A percentile compares a stretch with the other conserved stretches of the same genome.
phyloP scores from a whole-genome alignment of 1,140 invertebrate species.

The Drosophila tropicalis region DNA sequence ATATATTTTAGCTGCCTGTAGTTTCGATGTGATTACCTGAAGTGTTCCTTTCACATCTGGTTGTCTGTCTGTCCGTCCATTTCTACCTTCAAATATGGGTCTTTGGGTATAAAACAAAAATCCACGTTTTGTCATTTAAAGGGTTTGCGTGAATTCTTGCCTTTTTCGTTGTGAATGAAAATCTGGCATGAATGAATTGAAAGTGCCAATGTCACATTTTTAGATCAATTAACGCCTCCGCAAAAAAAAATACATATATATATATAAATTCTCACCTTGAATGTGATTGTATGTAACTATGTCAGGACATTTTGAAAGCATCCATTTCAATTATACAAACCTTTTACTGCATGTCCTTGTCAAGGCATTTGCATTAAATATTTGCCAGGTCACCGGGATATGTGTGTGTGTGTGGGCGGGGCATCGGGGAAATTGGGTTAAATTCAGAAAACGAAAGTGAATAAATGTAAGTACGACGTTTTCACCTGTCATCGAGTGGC shows the following conservation, averaged over 20 bases:
- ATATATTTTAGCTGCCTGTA: slow-evolving; percentile 15
- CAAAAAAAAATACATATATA: slow-evolving; percentile 32
- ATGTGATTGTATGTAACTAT: slow-evolving; percentile 13
- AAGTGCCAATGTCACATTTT: slow-evolving; percentile 9
- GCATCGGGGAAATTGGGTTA: slow-evolving; percentile 20
- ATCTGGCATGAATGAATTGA: slow-evolving; percentile 2
- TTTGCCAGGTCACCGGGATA: slow-evolving; percentile 29
- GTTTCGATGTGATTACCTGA: slow-evolving; percentile 45
- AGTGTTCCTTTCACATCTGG: not conserved
- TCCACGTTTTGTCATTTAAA: not conserved
- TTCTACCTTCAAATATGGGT: not conserved
- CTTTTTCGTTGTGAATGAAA: not conserved
- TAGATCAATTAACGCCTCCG: slow-evolving; percentile 22
- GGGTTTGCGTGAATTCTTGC: not conserved
- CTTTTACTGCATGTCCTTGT: slow-evolving; percentile 66
- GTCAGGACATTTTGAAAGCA: slow-evolving; percentile 27
- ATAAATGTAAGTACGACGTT: not conserved
- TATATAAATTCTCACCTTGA: slow-evolving; percentile 46
- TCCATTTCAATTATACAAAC: slow-evolving; percentile 72
- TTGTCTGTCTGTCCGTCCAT: slow-evolving; percentile 1
- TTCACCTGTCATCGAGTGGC: not conserved
- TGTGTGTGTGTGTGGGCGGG: not conserved
- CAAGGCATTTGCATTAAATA: slow-evolving; percentile 63
- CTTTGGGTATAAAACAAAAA: not conserved
- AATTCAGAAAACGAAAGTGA: slow-evolving; percentile 7